Base-by-base conservation (phyloP, 2,797 vertebrate genomes). In the Poliocrania exsul region DNA sequence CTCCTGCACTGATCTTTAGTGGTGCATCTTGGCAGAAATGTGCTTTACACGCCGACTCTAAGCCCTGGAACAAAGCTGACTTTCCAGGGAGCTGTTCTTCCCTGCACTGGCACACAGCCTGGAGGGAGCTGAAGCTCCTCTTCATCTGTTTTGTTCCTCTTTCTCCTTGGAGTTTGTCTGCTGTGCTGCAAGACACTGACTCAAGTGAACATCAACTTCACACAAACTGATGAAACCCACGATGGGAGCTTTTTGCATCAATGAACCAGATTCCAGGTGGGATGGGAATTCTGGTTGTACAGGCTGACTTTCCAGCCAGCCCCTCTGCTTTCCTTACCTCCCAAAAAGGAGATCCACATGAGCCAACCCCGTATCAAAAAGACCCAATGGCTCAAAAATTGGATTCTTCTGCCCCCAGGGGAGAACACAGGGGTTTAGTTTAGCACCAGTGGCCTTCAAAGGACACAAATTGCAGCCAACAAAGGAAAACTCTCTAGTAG, bases 1-100 rank as follows among this genome's bases (percentile, higher is more conserved):
- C 44, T 88, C 46, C 25, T 71, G 67, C 25, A 74, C 74, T 91
- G 37, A 57, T 77, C 74, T 70, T 62, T 38, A 60, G 19, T 17
- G 74, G 78, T 57, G 64, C 40, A 26, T 80, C 74, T 72, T 81
- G 88, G 74, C 88, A 95, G 88, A 71, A 57, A 40, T 26, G 50
- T 37, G 87, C 77, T 91, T 86, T 66, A 56, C 0, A 0, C 1
- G 0, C 58, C 4, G 15, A 58, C 60, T 56, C 77, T 84, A 50
- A 84, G 56, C 64, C 54, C 67, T 56, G 62, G 90, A 94, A 90
- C 58, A 69, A 85, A 80, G 84, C 79, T 77, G 79, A 13, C 67
- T 89, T 81, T 91, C 79, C 71, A 77, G 84, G 83, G 86, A 94
- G 78, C 81, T 81, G 78, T 84, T 90, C 81, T 64, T 81, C 70